phyloP scores from a whole-genome alignment of 2,888 invertebrate genomes.

The Ophioninae sp. region DNA sequence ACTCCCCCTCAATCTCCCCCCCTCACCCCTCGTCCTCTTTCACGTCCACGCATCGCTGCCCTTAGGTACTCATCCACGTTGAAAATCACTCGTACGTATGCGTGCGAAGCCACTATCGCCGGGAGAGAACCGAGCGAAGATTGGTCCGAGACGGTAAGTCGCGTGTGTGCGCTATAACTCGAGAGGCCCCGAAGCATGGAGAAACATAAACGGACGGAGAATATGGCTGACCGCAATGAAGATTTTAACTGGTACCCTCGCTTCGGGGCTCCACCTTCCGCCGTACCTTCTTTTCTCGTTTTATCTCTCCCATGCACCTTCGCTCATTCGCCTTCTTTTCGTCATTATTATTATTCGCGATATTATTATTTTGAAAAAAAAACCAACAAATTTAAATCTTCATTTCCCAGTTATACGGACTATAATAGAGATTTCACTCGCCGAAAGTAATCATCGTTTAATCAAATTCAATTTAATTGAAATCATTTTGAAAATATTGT shows the following conservation, averaged over 20 bases:
- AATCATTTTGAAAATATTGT: too few relatives aligned
- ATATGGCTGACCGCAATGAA: slow-evolving; percentile 79
- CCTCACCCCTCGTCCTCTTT: slow-evolving; percentile 68
- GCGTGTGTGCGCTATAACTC: slow-evolving; percentile 54
- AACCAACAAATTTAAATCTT: neutral
- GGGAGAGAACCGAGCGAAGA: slow-evolving; percentile 57
- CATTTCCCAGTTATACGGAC: too few relatives aligned
- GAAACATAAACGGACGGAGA: slow-evolving; percentile 70
- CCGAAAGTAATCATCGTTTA: too few relatives aligned
- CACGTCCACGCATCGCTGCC: slow-evolving; percentile 76
- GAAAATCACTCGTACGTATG: slow-evolving; percentile 31
- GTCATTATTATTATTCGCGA: slow-evolving; percentile 36
- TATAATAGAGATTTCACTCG: too few relatives aligned
- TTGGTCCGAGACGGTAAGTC: slow-evolving; percentile 49
- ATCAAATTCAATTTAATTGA: too few relatives aligned
- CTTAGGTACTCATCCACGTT: slow-evolving; percentile 69
- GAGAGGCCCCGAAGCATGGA: slow-evolving; percentile 65
- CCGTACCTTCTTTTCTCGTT: slow-evolving; percentile 46
- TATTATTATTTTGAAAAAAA: slow-evolving; percentile 18
- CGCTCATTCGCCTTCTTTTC: slow-evolving; percentile 39
- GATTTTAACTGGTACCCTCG: slow-evolving; percentile 78
- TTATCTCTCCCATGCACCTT: slow-evolving; percentile 33
- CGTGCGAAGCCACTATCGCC: slow-evolving; percentile 61
- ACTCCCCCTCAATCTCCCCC: neutral
- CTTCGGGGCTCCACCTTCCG: slow-evolving; percentile 64